These are phyloP conservation scores for Nemopilema nomurai DNA, from an alignment of 30 jellyfish, hydroid and myxozoan species.

Conservation along the genomic window DNA sequence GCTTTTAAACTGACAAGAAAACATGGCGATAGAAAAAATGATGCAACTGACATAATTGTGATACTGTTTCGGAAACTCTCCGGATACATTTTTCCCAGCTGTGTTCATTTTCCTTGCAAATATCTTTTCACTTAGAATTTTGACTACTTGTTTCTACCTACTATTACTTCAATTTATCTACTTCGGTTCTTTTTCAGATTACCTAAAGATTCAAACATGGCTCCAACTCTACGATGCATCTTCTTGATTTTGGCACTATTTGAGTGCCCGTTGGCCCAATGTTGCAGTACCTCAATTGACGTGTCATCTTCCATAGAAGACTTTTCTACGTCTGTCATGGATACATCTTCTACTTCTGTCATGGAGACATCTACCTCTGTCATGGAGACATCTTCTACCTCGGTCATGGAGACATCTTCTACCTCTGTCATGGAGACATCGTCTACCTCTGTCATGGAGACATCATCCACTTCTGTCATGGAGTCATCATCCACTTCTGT, in stretches of 20 bases:
- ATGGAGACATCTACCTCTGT: not conserved
- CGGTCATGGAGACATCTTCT: not conserved
- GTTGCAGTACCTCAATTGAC: not conserved
- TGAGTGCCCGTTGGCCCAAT: not conserved
- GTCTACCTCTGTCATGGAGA: not conserved
- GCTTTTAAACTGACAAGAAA: too few species aligned
- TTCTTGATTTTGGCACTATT: not conserved
- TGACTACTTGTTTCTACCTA: too few species aligned
- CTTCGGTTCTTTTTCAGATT: too few species aligned
- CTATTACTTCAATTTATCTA: too few species aligned
- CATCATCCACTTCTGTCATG: conserved; percentile 3
- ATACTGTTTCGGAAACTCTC: too few species aligned
- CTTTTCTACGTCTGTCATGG: not conserved
- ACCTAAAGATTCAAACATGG: too few species aligned
- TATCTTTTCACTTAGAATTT: too few species aligned
- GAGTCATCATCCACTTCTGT: not conserved
- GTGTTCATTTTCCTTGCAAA: too few species aligned
- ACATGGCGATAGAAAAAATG: too few species aligned
- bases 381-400: not conserved
- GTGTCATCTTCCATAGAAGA: not conserved
- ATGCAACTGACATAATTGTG: too few species aligned
- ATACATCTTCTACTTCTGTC: not conserved
- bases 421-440: not conserved
- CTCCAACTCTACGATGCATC: too few species aligned
- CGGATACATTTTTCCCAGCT: too few species aligned